Evolutionary conservation across 2,888 invertebrate species (phyloP).

Genomic region (Uloborus plumipes): DNA sequence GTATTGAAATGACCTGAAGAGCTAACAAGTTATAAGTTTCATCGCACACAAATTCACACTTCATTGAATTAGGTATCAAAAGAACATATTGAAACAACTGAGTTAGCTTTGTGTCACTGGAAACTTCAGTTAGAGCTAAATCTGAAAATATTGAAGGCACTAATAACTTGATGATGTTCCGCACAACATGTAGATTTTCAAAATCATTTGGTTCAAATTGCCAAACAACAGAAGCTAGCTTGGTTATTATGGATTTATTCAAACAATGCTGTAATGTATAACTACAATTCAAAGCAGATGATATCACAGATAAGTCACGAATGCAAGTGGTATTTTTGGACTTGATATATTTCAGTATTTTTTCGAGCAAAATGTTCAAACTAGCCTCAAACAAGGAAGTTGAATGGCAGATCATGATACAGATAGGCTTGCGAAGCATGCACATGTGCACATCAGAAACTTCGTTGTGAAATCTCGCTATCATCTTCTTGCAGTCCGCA

Average conservation of each 20-base stretch:
- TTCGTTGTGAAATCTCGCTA: not conserved
- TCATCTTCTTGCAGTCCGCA: too few species aligned
- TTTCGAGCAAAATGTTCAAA: constrained; percentile 48
- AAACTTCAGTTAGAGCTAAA: constrained; percentile 15
- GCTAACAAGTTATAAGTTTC: constrained; percentile 40
- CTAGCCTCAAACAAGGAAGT: constrained; percentile 20
- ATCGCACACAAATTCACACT: constrained; percentile 4
- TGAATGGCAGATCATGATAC: constrained; percentile 14
- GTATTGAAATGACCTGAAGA: constrained; percentile 35
- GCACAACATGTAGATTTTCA: constrained; percentile 11
- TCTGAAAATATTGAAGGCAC: constrained; percentile 38
- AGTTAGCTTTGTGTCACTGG: not conserved
- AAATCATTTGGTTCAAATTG: constrained; percentile 32
- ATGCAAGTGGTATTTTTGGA: constrained; percentile 21
- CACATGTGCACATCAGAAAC: constrained; percentile 9
- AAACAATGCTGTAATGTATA: constrained; percentile 10
- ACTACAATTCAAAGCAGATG: constrained; percentile 14
- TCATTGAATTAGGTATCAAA: constrained; percentile 24
- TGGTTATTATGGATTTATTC: constrained; percentile 28
- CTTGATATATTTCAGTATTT: constrained; percentile 36
- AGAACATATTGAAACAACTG: constrained; percentile 26
- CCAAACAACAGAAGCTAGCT: constrained; percentile 37
- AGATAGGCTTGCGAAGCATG: constrained; percentile 20
- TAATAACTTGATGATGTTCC: constrained; percentile 20
- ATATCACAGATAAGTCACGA: constrained; percentile 21